These are phyloP conservation scores for Pseudomugil tenellus DNA, from an alignment of 2,797 vertebrate species.

Conservation along the genomic window DNA sequence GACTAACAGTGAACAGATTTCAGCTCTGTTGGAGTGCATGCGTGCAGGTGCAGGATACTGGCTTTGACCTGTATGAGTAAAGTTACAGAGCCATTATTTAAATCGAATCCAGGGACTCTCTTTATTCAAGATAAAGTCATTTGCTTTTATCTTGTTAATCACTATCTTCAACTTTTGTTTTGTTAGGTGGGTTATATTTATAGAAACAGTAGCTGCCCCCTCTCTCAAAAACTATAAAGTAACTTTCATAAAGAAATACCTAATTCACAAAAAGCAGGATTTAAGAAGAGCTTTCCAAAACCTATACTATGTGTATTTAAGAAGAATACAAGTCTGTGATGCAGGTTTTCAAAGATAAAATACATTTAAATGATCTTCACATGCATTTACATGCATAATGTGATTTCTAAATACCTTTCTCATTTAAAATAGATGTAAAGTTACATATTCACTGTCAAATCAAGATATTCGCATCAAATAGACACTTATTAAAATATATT, in stretches of 20 bases:
- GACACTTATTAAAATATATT: slow-evolving; percentile 6
- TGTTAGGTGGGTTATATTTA: slow-evolving; percentile 2
- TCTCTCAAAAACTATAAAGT: slow-evolving; percentile 40
- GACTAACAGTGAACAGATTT: slow-evolving; percentile 50
- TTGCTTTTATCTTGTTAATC: slow-evolving; percentile 9
- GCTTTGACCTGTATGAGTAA: slow-evolving; percentile 30
- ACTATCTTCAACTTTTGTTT: slow-evolving; percentile 6
- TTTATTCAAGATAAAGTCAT: slow-evolving; percentile 19
- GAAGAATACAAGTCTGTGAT: background rate
- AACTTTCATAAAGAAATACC: slow-evolving; percentile 9
- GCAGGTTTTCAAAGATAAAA: background rate
- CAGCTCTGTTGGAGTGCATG: slow-evolving; percentile 8
- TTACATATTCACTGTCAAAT: slow-evolving; percentile 1
- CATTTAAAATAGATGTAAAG: slow-evolving; percentile 1
- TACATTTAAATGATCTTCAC: background rate
- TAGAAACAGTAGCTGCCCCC: slow-evolving; percentile 29
- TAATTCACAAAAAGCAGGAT: slow-evolving; percentile 33
- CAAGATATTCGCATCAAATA: background rate
- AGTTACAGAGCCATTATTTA: slow-evolving; percentile 42
- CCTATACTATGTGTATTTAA: slow-evolving; percentile 14
- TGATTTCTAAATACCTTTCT: slow-evolving; percentile 8
- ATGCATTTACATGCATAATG: background rate
- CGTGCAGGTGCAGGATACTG: slow-evolving; percentile 53
- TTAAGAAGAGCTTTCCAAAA: too few species aligned
- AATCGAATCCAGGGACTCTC: slow-evolving; percentile 29